A percentile compares a stretch with the other conserved stretches of the same genome.
Evolutionary conservation across 2,888 invertebrate genomes (phyloP).

Genomic region (Drosophila emarginata): DNA sequence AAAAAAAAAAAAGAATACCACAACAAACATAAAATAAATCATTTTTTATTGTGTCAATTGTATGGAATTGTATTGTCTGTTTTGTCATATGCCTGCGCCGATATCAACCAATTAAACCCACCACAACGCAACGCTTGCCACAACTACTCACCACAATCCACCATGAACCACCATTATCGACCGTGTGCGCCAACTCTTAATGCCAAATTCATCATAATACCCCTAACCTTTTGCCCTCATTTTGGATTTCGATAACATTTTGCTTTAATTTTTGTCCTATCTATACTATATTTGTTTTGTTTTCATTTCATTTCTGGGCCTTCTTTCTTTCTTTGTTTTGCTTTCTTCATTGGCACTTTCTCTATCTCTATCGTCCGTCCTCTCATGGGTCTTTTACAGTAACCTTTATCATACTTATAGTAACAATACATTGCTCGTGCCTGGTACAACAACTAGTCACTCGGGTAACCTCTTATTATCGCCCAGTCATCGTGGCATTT

Average conservation of each 20-base stretch:
- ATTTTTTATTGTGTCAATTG: constrained; percentile 19
- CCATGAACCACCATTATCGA: constrained; percentile 12
- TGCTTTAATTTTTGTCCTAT: neutral
- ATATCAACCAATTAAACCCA: constrained; percentile 14
- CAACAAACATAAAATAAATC: neutral
- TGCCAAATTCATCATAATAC: neutral
- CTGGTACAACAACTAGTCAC: constrained; percentile 82
- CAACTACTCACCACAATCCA: neutral
- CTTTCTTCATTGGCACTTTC: constrained; percentile 28
- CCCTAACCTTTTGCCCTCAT: neutral
- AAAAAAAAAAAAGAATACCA: neutral
- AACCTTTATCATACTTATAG: constrained; percentile 82
- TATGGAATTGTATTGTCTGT: neutral
- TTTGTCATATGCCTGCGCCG: constrained; percentile 22
- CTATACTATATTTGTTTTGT: constrained; percentile 20
- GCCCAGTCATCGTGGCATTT: constrained; percentile 88
- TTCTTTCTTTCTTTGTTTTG: constrained; percentile 30
- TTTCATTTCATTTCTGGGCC: constrained; percentile 10
- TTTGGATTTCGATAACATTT: neutral
- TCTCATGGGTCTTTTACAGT: constrained; percentile 62
- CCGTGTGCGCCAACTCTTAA: neutral
- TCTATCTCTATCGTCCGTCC: constrained; percentile 21
- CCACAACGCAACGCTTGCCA: constrained; percentile 15
- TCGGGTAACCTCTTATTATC: constrained; percentile 83
- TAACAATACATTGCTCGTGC: constrained; percentile 85